Percentiles rank a stretch among this genome's conserved stretches.
Conservation (phyloP, 2,113 vertebrate genomes). For the Sialia sialis region DNA sequence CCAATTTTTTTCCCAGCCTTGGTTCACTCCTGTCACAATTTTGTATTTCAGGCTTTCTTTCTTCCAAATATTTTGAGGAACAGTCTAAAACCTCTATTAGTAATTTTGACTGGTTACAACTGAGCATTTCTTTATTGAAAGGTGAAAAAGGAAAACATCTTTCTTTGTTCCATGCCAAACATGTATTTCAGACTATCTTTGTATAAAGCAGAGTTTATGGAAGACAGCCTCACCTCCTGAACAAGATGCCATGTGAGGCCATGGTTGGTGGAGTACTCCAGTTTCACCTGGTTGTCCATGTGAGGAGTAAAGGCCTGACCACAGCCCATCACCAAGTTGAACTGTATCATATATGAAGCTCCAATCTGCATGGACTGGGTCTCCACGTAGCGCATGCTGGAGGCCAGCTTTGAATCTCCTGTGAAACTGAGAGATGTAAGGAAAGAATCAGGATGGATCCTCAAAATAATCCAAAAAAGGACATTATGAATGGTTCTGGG, state of each 20-base stretch:
- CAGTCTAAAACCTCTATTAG: neutral
- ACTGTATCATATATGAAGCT: constrained; percentile 95
- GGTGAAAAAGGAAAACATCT: neutral
- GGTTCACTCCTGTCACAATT: neutral
- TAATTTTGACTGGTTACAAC: neutral
- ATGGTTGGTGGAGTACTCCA: constrained; percentile 98
- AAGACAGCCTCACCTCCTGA: constrained; percentile 83
- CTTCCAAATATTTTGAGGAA: neutral
- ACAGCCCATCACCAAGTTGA: constrained; percentile 96
- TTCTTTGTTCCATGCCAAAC: neutral
- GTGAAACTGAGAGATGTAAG: constrained; percentile 73
- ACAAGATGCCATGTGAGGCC: constrained; percentile 98
- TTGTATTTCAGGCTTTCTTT: neutral
- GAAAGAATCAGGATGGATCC: neutral
- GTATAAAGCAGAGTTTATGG: neutral
- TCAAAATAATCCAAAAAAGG: neutral
- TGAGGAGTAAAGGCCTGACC: constrained; percentile 86
- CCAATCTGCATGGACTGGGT: constrained; percentile 99
- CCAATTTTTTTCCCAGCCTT: neutral
- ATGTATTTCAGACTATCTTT: neutral
- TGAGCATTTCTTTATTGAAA: neutral
- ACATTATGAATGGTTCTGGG: neutral
- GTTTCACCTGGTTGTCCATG: constrained; percentile 95
- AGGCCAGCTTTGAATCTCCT: constrained; percentile 87
- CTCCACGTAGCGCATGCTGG: constrained; percentile 96